Evolutionary conservation across 2,113 vertebrate species (phyloP).

Genomic region (Epinephelus cyanopodus): DNA sequence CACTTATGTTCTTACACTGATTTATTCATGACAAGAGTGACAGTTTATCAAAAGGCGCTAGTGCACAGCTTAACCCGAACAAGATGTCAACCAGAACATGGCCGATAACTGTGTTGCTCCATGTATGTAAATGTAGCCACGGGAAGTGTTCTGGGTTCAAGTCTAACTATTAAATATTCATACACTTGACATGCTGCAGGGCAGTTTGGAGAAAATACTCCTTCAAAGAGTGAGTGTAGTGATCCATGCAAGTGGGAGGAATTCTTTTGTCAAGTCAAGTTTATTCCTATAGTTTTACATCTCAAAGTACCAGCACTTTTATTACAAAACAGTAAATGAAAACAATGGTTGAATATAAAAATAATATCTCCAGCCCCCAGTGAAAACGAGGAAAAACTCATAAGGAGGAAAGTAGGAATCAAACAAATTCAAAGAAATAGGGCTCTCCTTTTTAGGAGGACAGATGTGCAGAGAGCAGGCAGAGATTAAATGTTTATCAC

Average conservation of each 20-base stretch:
- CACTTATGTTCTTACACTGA: neutral
- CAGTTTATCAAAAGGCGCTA: slow-evolving; percentile 8
- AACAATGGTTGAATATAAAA: slow-evolving; percentile 2
- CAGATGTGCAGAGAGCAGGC: neutral
- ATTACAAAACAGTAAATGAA: slow-evolving; percentile 32
- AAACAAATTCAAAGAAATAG: neutral
- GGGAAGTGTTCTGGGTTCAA: neutral
- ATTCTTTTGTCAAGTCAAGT: slow-evolving; percentile 11
- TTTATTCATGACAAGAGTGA: slow-evolving; percentile 22
- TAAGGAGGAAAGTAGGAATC: slow-evolving; percentile 15
- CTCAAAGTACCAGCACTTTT: slow-evolving; percentile 4
- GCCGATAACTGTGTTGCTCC: neutral
- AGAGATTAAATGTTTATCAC: slow-evolving; percentile 31
- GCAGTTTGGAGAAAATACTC: neutral
- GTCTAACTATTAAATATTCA: slow-evolving; percentile 24
- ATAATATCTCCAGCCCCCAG: neutral
- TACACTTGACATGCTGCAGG: neutral
- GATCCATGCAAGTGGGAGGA: slow-evolving; percentile 5
- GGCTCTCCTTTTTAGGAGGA: slow-evolving; percentile 7
- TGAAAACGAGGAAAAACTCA: slow-evolving; percentile 7
- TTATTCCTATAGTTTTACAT: slow-evolving; percentile 14
- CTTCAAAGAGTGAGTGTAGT: slow-evolving; percentile 12
- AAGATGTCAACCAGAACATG: slow-evolving; percentile 11
- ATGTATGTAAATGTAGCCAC: slow-evolving; percentile 17
- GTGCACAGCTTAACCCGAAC: neutral